Evolutionary conservation across 2,888 invertebrate genomes (phyloP), one percentile per base, ranked within the genome.

Genomic region (Lasius platythorax): DNA sequence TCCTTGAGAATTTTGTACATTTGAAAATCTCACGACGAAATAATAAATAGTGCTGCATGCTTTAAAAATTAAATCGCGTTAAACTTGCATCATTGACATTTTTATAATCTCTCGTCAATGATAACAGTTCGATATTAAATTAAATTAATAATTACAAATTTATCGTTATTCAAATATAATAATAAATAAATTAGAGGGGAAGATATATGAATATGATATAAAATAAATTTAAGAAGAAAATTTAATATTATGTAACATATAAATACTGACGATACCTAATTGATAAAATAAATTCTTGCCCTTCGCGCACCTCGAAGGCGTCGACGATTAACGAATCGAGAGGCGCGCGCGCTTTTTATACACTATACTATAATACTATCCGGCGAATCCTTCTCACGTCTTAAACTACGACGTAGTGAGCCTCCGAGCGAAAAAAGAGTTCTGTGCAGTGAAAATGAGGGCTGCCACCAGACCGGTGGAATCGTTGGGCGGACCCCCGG

Each of bases 401-500:
- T 66, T 78, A 89, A 85, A 89, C 53, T 8, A 53, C 82, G 70
- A 66, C 30, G 70, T 28, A 33, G 83, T 81, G 61, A 18, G 66
- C 50, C 56, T 67, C 28, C 67, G 70, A 74, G 83, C 74, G 67
- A 76, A 87, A 89, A 87, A 89, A 87, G 84, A 82, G 83, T 84
- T 85, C 72, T 50, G 85, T 87, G 83, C 88, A 74, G 82, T 90
- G 90, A 86, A 91, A 91, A 90, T 82, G 83, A 53, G 78, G 85
- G 90, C 88, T 90, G 88, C 85, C 63, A 87, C 89, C 89, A 64
- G 86, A 79, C 84, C 90, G 88, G 88, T 90, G 90, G 88, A 91
- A 91, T 89, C 85, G 89, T 90, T 91, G 90, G 91, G 87, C 91
- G 90, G 91, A 91, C 89, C 92, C 89, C 92, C 89, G 91, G 88